Conservation (phyloP, 92 coral and sea anemone genomes). For the Umimayanthus kanabou region DNA sequence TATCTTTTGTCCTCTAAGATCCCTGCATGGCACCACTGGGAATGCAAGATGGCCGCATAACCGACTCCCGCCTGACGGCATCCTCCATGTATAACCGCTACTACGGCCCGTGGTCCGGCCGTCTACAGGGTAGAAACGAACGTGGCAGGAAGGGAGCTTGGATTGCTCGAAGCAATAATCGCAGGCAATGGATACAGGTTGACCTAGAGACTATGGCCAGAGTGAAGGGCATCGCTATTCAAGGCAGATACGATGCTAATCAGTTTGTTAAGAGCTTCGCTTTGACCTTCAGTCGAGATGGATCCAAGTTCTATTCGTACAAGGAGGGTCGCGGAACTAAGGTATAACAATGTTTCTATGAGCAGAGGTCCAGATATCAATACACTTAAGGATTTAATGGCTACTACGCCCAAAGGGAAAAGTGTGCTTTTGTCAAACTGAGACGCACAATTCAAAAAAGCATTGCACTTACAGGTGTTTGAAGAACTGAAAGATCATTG, state of each 20-base stretch:
- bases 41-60: constrained; percentile 69
- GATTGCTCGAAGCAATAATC: constrained; percentile 47
- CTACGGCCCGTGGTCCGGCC: constrained; percentile 61
- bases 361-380: too few species aligned
- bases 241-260: constrained; percentile 38
- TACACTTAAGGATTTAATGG: too few species aligned
- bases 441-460: too few species aligned
- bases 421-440: too few species aligned
- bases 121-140: constrained; percentile 47
- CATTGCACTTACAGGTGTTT: too few species aligned
- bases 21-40: constrained; percentile 62
- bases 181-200: constrained; percentile 48
- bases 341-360: not conserved
- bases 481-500: too few species aligned
- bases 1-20: constrained; percentile 24
- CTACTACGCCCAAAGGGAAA: too few species aligned
- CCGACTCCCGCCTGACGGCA: constrained; percentile 54
- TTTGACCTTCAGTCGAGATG: constrained; percentile 31
- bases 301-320: constrained; percentile 18
- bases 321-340: not conserved
- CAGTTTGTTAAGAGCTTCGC: constrained; percentile 35
- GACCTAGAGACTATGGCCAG: constrained; percentile 20
- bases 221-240: constrained; percentile 35
- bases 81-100: constrained; percentile 51
- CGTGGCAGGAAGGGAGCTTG: constrained; percentile 48